Evolutionary conservation across 2,113 vertebrate species (phyloP).

Genomic region (Cottus gobio): DNA sequence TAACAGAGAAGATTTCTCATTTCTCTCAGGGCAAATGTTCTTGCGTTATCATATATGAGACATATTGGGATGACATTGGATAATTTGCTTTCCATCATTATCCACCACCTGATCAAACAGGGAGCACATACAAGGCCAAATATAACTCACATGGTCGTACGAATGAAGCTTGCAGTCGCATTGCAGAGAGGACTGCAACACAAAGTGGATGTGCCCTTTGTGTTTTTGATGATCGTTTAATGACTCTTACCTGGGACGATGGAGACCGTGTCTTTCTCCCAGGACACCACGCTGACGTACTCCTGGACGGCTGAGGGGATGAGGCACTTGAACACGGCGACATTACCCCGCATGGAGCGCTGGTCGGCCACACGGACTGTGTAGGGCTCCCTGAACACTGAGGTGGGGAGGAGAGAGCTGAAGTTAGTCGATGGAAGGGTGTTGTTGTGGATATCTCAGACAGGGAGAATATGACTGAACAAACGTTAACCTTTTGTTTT

Average conservation of each 20-base stretch:
- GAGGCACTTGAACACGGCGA: constrained; percentile 99
- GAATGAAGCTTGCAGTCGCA: background rate
- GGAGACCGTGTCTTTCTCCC: constrained; percentile 99
- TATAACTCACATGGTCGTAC: background rate
- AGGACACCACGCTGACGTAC: constrained; percentile 98
- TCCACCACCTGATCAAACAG: constrained; percentile 44
- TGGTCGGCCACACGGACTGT: constrained; percentile 99
- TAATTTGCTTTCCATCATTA: constrained; percentile 50
- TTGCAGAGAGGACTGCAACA: constrained; percentile 15
- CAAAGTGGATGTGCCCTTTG: background rate
- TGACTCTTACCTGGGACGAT: constrained; percentile 91
- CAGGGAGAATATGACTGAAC: background rate
- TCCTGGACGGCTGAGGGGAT: constrained; percentile 98
- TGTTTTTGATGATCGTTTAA: background rate
- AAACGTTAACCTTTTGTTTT: background rate
- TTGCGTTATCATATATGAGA: constrained; percentile 25
- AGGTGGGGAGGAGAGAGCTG: constrained; percentile 8
- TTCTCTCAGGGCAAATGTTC: constrained; percentile 13
- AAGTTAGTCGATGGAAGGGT: constrained; percentile 10
- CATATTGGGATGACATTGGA: constrained; percentile 39
- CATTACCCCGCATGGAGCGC: constrained; percentile 98
- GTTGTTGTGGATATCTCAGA: background rate
- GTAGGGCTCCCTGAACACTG: constrained; percentile 98
- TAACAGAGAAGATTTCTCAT: constrained; percentile 7
- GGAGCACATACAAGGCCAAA: constrained; percentile 17